Percentiles rank a stretch among this genome's conserved stretches.
These are phyloP conservation scores for Notodonta dromedarius DNA, from an alignment of 2,888 invertebrate species.

Conservation along the genomic window DNA sequence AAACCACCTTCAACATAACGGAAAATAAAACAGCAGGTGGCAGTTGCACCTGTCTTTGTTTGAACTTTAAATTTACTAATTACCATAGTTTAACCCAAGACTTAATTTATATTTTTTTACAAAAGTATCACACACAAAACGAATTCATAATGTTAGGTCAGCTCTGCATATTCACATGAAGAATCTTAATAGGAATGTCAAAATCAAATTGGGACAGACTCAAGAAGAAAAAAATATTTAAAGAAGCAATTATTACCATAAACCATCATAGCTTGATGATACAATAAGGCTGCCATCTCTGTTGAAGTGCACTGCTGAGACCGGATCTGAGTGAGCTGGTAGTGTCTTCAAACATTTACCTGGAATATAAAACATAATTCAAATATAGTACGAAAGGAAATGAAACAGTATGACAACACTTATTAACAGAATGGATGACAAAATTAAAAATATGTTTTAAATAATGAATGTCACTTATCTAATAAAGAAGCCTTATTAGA, in stretches of 20 bases:
- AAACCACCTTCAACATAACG: background rate
- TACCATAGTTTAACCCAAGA: background rate
- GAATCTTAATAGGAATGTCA: too few species aligned
- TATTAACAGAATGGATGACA: too few species aligned
- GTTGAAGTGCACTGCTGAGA: slow-evolving; percentile 99
- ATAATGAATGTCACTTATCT: too few species aligned
- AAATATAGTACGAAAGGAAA: too few species aligned
- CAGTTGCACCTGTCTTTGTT: slow-evolving; percentile 1
- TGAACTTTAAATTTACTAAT: background rate
- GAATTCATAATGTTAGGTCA: background rate
- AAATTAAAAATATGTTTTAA: too few species aligned
- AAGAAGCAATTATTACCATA: slow-evolving; percentile 87
- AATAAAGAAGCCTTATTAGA: too few species aligned
- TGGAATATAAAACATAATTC: slow-evolving; percentile 42
- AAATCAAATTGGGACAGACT: too few species aligned
- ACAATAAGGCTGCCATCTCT: slow-evolving; percentile 99
- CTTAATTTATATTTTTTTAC: too few species aligned
- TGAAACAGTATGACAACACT: too few species aligned
- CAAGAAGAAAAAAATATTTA: background rate
- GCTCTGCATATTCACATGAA: too few species aligned
- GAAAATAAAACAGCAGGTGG: background rate
- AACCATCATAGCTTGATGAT: slow-evolving; percentile 99
- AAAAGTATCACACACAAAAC: too few species aligned
- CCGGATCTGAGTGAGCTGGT: slow-evolving; percentile 99
- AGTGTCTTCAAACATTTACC: slow-evolving; percentile 97